Evolutionary conservation across 1,140 invertebrate genomes (phyloP).

Genomic region (Meloidogyne exigua): DNA sequence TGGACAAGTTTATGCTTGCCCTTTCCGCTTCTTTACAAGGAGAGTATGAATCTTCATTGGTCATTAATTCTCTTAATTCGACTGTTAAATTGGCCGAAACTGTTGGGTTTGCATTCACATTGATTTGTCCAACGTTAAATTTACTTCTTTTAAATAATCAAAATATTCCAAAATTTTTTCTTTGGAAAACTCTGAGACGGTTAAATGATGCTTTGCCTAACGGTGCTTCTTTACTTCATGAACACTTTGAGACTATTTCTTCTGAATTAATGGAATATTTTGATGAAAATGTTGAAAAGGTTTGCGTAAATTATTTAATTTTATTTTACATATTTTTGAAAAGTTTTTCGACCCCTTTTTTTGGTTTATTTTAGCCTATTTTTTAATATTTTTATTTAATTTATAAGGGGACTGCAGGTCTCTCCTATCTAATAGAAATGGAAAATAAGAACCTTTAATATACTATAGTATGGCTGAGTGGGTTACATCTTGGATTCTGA

Average conservation of each 20-base stretch:
- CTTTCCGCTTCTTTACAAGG: slow-evolving; percentile 1
- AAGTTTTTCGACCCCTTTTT: background rate
- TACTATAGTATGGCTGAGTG: too few relatives aligned
- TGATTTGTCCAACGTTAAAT: slow-evolving; percentile 1
- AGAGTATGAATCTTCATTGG: background rate
- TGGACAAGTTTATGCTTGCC: slow-evolving; percentile 5
- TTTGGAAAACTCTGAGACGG: background rate
- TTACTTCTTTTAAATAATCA: background rate
- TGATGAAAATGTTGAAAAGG: background rate
- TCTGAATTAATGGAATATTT: background rate
- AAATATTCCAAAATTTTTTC: slow-evolving; percentile 9
- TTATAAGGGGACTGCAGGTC: too few relatives aligned
- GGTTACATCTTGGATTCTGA: too few relatives aligned
- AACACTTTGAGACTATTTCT: background rate
- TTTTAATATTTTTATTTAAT: background rate
- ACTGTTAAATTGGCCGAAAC: background rate
- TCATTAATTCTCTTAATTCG: slow-evolving; percentile 4
- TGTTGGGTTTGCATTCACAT: slow-evolving; percentile 3
- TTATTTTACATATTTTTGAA: background rate
- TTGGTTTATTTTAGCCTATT: too few relatives aligned
- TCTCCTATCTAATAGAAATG: too few relatives aligned
- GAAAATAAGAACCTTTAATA: too few relatives aligned
- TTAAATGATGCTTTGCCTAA: background rate
- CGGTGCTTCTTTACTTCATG: slow-evolving; percentile 8
- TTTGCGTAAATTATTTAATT: background rate